Evolutionary conservation across 2,113 vertebrate genomes (phyloP), one percentile per base, ranked within the genome.

Genomic region (Pomatostomus ruficeps): DNA sequence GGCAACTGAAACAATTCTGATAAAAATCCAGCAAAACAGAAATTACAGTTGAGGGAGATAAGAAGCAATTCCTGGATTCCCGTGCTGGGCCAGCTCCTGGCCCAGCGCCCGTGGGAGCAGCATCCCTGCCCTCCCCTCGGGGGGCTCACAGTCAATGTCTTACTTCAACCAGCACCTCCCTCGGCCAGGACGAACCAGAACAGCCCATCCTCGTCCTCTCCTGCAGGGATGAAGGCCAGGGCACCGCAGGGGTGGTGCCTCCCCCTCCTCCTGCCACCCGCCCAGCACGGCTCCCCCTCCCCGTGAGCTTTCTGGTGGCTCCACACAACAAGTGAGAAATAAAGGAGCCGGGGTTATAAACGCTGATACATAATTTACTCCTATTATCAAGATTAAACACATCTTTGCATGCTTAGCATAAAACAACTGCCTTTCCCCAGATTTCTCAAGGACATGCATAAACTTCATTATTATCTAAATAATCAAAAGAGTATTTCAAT

Each of bases 361-460:
- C 0, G 46, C 85, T 96, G 95, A 95, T 97, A 95, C 91, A 95
- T 96, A 92, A 97, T 96, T 97, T 96, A 96, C 96, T 96, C 85
- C 91, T 90, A 94, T 96, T 95, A 93, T 95, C 91, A 95, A 97
- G 95, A 96, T 96, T 95, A 95, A 97, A 96, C 84, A 97, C 82
- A 92, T 91, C 89, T 89, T 90, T 96, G 95, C 84, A 96, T 96
- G 95, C 91, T 89, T 93, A 78, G 70, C 80, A 94, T 90, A 94
- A 96, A 93, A 95, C 81, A 86, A 76, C 93, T 87, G 89, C 71
- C 94, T 85, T 92, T 94, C 81, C 85, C 70, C 91, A 84, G 82
- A 94, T 96, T 97, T 96, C 94, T 85, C 93, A 97, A 96, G 96
- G 91, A 82, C 85, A 95, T 31, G 40, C 72, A 92, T 82, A 83